Base-by-base conservation (phyloP, 1,140 invertebrate species). In the Chironomus tepperi region DNA sequence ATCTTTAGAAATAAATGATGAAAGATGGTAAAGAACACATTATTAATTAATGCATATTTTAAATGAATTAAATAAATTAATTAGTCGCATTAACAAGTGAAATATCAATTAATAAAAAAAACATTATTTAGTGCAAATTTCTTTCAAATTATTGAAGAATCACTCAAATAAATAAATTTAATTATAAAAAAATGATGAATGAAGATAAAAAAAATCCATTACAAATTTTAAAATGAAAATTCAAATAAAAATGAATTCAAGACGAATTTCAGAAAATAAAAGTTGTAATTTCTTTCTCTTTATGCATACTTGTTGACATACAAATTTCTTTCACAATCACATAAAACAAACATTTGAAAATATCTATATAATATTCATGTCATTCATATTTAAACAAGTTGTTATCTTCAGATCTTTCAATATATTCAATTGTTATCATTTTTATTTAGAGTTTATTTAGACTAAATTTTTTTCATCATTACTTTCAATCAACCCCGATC, bases 121-220 rank as follows among this genome's bases (percentile, higher is more conserved):
- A 70, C 65, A 70, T 21, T 19, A 70, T 21, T 70, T 70, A 70
- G 65, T 70, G 65, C 65, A 70, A 70, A 70, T 57, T 57, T 57
- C 47, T 57, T 57, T 57, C 15, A 47, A 57, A 57, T 15, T 57
- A 57, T 57, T 57, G 47, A 57, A 57, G n/a, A 57, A 57, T 57
- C 47, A 57, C 47, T 57, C 47, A 57, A 70, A 70, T 12, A 57
- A 57, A 57, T 12, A 57, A 12, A 10, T 57, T 57, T 3, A 57
- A 57, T 2, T n/a, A n/a, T 12, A n/a, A 57, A 57, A 57, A 57
- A 57, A n/a, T 57, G 47, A 57, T 10, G n/a, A 57, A 57, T 18
- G 16, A 19, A 18, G 18, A 19, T 70, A 18, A 70, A 70, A n/a
- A 16, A 21, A 70, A 70, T 9, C 12, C 47, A 57, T 57, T 70